Evolutionary conservation across 2,113 vertebrate species (phyloP).

Genomic region (Nerophis ophidion): DNA sequence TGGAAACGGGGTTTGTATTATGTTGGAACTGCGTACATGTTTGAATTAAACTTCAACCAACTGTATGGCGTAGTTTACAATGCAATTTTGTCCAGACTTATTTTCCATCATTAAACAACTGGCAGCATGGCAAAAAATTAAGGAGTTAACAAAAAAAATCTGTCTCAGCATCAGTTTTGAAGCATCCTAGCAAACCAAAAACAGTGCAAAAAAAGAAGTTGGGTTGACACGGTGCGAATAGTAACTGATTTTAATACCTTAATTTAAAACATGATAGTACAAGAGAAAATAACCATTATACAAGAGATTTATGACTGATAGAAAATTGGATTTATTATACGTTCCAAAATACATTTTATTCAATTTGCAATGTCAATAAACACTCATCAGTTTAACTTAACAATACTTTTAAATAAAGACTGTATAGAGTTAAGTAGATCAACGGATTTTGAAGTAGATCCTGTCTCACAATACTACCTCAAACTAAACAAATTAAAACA

Average conservation of each 20-base stretch:
- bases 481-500: constrained; percentile 67
- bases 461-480: constrained; percentile 62
- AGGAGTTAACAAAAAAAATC: neutral
- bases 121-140: too few relatives aligned
- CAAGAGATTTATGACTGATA: constrained; percentile 71
- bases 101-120: too few relatives aligned
- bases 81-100: too few relatives aligned
- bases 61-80: too few relatives aligned
- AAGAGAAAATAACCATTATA: constrained; percentile 72
- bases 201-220: constrained; percentile 35
- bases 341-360: constrained; percentile 78
- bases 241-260: constrained; percentile 68
- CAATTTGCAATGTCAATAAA: constrained; percentile 70
- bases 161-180: neutral
- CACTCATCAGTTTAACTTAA: constrained; percentile 75
- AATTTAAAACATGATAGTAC: constrained; percentile 69
- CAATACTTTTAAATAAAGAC: constrained; percentile 72
- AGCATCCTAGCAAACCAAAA: constrained; percentile 5
- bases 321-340: constrained; percentile 76
- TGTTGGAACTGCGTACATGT: too few relatives aligned
- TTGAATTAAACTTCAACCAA: too few relatives aligned
- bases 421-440: constrained; percentile 62
- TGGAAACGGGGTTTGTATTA: too few relatives aligned
- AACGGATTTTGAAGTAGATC: constrained; percentile 53
- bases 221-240: constrained; percentile 58